Conservation (phyloP, 2,888 invertebrate genomes). For the Imbricaverruca yamaguchii region DNA sequence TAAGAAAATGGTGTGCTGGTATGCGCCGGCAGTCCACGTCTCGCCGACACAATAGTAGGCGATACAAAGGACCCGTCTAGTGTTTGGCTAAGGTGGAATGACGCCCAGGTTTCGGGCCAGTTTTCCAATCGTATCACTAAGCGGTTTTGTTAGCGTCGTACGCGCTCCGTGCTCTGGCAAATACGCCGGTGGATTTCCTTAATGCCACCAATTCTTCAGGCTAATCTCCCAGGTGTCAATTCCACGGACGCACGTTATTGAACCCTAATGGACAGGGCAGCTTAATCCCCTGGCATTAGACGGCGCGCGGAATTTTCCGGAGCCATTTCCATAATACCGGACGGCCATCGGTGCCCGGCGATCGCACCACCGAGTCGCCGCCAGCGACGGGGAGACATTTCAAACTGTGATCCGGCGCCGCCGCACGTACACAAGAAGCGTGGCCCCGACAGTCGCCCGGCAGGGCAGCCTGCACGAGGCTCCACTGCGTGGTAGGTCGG, state of each 20-base stretch:
- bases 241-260: conserved; percentile 10
- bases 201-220: conserved; percentile 18
- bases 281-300: conserved; percentile 8
- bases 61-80: background rate
- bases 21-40: background rate
- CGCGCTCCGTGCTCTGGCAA: background rate
- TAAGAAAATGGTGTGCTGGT: background rate
- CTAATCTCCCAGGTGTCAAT: conserved; percentile 16
- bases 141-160: background rate
- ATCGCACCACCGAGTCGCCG: background rate
- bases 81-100: background rate
- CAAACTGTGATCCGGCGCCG: too few species aligned
- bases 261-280: conserved; percentile 10
- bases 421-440: too few species aligned
- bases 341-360: background rate
- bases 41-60: background rate
- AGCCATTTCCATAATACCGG: conserved; percentile 12
- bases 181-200: conserved; percentile 3
- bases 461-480: too few species aligned
- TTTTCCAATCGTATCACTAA: background rate
- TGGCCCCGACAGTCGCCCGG: too few species aligned
- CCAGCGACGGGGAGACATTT: too few species aligned
- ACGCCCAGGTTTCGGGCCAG: background rate
- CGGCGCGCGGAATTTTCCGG: background rate
- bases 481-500: too few species aligned